Conservation (phyloP, 92 coral and sea anemone species). For the Isaurus tuberculatus region DNA sequence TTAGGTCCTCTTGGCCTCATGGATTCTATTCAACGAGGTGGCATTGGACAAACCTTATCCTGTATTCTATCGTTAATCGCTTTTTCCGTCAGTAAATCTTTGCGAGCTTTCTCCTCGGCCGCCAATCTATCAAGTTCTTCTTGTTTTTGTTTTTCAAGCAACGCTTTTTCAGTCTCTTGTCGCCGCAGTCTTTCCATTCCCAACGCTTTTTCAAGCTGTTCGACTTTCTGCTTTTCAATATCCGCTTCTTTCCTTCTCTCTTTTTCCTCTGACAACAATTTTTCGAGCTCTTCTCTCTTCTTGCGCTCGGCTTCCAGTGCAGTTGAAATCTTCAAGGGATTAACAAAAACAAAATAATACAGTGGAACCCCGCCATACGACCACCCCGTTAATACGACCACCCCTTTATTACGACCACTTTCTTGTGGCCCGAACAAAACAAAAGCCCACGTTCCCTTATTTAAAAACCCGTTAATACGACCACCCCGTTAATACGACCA, state of each 20-base stretch:
- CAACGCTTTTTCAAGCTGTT: conserved; percentile 85
- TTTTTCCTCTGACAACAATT: conserved; percentile 66
- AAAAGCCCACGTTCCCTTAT: too few species aligned
- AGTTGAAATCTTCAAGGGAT: conserved; percentile 46
- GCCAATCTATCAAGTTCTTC: conserved; percentile 87
- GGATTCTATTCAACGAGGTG: too few species aligned
- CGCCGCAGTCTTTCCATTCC: conserved; percentile 84
- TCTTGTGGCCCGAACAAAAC: too few species aligned
- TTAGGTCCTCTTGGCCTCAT: too few species aligned
- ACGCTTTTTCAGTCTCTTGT: conserved; percentile 87
- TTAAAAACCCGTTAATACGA: too few species aligned
- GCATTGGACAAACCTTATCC: conserved; percentile 58
- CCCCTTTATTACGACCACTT: too few species aligned
- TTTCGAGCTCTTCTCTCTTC: conserved; percentile 78
- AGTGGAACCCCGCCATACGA: too few species aligned
- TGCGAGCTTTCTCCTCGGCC: conserved; percentile 83
- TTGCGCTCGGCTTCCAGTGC: conserved; percentile 81
- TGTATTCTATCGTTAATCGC: conserved; percentile 84
- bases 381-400: too few species aligned
- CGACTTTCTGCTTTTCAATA: conserved; percentile 65
- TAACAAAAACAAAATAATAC: neutral
- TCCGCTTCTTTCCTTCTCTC: conserved; percentile 70
- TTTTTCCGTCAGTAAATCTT: conserved; percentile 80
- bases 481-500: too few species aligned
- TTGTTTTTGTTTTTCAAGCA: conserved; percentile 84